A percentile compares a stretch with the other conserved stretches of the same genome.
These are phyloP conservation scores for Protonemura montana DNA, from an alignment of 2,888 invertebrate species.

Conservation along the genomic window DNA sequence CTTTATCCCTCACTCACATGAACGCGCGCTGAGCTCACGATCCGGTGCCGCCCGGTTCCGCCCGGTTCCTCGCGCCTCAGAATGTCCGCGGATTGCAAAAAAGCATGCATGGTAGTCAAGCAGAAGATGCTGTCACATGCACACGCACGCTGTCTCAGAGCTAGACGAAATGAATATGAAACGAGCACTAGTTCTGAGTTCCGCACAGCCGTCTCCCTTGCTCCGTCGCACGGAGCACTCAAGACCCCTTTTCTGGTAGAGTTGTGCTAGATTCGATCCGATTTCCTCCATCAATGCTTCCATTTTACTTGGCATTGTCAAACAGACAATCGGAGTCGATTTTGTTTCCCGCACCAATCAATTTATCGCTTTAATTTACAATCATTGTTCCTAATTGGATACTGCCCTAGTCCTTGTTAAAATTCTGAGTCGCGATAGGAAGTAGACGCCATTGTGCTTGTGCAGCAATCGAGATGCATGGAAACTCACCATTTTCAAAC, in stretches of 20 bases:
- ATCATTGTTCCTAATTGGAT: slow-evolving; percentile 24
- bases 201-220: not conserved
- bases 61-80: not conserved
- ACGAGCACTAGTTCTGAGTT: not conserved
- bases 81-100: not conserved
- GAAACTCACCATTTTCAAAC: not conserved
- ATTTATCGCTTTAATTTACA: slow-evolving; percentile 14
- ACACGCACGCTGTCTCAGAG: not conserved
- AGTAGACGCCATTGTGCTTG: too few relatives aligned
- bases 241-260: not conserved
- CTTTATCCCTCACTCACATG: not conserved
- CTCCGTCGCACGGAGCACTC: not conserved
- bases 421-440: not conserved
- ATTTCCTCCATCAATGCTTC: slow-evolving; percentile 24
- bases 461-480: not conserved
- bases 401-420: not conserved
- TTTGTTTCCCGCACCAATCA: slow-evolving; percentile 20
- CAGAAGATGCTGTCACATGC: not conserved
- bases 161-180: slow-evolving; percentile 33
- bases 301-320: slow-evolving; percentile 21
- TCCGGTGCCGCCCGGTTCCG: not conserved
- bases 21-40: not conserved
- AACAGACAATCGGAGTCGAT: slow-evolving; percentile 14
- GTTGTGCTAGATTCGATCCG: not conserved
- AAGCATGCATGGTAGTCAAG: not conserved